phyloP scores from a whole-genome alignment of 2,797 vertebrate genomes.

The Syngnathus acus region DNA sequence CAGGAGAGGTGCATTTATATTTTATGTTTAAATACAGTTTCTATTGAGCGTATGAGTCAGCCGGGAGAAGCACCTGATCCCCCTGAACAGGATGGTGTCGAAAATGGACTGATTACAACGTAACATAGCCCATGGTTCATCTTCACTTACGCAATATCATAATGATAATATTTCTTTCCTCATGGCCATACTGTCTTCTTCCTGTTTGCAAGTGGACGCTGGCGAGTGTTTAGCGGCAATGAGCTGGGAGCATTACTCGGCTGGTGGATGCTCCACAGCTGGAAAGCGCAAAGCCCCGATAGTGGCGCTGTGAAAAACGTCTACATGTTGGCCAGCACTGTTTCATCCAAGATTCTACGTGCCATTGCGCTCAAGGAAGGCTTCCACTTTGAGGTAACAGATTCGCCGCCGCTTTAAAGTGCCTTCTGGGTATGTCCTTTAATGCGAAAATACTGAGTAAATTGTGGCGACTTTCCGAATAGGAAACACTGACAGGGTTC shows the following conservation, averaged over 20 bases:
- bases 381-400: conserved; percentile 91
- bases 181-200: not conserved
- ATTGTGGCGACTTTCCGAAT: conserved; percentile 6
- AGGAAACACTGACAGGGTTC: conserved; percentile 97
- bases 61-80: not conserved
- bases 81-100: no score
- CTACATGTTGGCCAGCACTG: conserved; percentile 94
- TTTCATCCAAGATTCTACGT: conserved; percentile 93
- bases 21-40: not conserved
- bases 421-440: not conserved
- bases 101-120: no score
- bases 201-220: conserved; percentile 73
- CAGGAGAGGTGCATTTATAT: conserved; percentile 69
- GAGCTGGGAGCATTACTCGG: conserved; percentile 90
- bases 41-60: not conserved
- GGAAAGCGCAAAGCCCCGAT: conserved; percentile 78
- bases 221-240: conserved; percentile 94
- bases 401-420: not conserved
- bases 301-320: conserved; percentile 71
- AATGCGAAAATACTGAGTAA: not conserved
- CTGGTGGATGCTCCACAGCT: conserved; percentile 93
- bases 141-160: no score
- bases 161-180: no score
- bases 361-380: conserved; percentile 94
- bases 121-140: no score